phyloP scores from a whole-genome alignment of 2,797 vertebrate genomes.

The Scolopax rusticola region DNA sequence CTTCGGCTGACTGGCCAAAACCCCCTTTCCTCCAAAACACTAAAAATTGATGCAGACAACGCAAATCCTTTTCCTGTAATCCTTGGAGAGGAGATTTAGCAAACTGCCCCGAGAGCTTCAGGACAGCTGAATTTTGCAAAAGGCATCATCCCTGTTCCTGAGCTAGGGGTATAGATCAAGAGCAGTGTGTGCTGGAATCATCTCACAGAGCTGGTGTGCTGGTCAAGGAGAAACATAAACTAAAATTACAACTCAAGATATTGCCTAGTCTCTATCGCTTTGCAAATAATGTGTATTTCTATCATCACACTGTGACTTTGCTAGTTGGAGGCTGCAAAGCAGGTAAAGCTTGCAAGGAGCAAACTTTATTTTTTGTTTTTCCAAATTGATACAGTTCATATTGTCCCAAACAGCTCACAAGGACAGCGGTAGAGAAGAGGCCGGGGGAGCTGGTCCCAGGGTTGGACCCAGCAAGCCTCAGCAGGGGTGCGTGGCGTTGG shows the following conservation, averaged over 20 bases:
- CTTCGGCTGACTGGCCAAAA: not conserved
- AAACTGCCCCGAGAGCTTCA: not conserved
- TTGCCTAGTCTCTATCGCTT: not conserved
- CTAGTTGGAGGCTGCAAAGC: not conserved
- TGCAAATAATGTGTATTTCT: not conserved
- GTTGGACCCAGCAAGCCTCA: not conserved
- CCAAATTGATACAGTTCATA: rapidly evolving
- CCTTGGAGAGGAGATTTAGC: not conserved
- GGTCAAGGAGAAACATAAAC: not conserved
- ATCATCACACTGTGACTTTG: rapidly evolving
- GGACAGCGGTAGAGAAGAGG: not conserved
- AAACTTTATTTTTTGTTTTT: rapidly evolving
- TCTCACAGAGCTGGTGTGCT: not conserved
- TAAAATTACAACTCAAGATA: not conserved
- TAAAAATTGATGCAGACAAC: not conserved
- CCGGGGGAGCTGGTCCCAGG: not conserved
- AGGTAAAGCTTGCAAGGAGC: not conserved
- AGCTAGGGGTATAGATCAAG: not conserved
- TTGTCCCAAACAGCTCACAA: not conserved
- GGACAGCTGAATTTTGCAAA: not conserved
- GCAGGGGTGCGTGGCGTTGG: not conserved
- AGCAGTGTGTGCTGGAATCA: not conserved
- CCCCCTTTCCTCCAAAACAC: not conserved
- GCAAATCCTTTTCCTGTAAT: not conserved
- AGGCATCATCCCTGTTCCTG: not conserved